These are phyloP conservation scores for Torymus tubicola DNA, from an alignment of 2,888 invertebrate genomes.

Conservation along the genomic window DNA sequence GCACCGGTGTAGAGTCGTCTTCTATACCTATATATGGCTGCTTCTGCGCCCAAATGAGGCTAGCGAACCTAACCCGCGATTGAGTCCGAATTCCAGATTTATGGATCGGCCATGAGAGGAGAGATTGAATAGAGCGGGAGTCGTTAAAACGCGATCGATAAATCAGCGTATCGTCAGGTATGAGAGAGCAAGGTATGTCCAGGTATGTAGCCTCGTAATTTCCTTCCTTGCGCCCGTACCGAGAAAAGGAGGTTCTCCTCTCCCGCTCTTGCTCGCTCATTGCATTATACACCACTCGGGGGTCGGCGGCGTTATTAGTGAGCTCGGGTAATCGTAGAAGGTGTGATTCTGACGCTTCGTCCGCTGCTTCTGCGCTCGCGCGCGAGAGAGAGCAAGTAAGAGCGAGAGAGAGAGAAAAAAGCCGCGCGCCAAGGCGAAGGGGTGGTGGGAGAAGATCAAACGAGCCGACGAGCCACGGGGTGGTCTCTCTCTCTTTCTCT, in stretches of 20 bases:
- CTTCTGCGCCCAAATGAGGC: too few species aligned
- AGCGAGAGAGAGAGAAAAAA: conserved; percentile 52
- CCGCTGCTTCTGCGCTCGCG: conserved; percentile 61
- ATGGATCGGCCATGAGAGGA: conserved; percentile 32
- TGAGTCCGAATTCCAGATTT: conserved; percentile 47
- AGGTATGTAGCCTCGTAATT: conserved; percentile 40
- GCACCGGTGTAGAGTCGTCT: too few species aligned
- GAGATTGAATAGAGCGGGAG: not conserved
- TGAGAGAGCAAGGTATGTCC: conserved; percentile 5
- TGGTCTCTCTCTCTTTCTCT: conserved; percentile 73
- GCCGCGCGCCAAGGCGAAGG: conserved; percentile 49
- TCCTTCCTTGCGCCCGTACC: conserved; percentile 51
- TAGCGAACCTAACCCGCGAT: too few species aligned
- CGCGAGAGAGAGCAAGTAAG: conserved; percentile 57
- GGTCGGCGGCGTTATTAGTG: conserved; percentile 69
- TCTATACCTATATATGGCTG: too few species aligned
- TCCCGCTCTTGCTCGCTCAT: conserved; percentile 50
- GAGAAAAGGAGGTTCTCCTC: conserved; percentile 58
- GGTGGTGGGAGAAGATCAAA: conserved; percentile 74
- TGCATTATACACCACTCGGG: conserved; percentile 36
- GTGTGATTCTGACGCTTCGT: conserved; percentile 75
- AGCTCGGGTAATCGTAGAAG: conserved; percentile 70
- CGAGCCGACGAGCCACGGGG: conserved; percentile 76
- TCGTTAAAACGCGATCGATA: conserved; percentile 49
- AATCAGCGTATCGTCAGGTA: conserved; percentile 57